Evolutionary conservation across 2,113 vertebrate genomes (phyloP), one percentile per base, ranked within the genome.

Genomic region (Mesocricetus auratus): DNA sequence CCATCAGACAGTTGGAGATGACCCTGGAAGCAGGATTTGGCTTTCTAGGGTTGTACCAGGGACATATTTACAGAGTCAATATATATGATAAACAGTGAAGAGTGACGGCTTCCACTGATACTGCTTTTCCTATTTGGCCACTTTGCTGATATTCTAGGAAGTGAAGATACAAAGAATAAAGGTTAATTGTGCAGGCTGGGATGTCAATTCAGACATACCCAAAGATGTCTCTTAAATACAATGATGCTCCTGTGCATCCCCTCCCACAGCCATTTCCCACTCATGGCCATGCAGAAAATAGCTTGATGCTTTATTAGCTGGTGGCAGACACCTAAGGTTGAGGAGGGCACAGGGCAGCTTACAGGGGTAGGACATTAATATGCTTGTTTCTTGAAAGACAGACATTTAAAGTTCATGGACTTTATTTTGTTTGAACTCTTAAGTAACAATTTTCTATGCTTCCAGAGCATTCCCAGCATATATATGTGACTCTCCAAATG

Each of bases 381-480:
- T 39, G 36, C 56, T 82, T 39, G 22, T 22, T 82, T 82, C 58
- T 64, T 64, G 15, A 42, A 85, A 36, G 39, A 12, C 9, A 47
- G 62, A 4, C 13, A 39, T 90, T 21, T 47, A 13, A 83, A 83
- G 21, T 78, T 90, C 21, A 73, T 74, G 73, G 39, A 60, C 26
- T 93, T 45, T 36, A 81, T 50, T 50, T 62, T 21, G 4, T 83
- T 45, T 77, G 47, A 74, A 16, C 42, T 69, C 9, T 62, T 68
- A 90, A 42, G 58, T 93, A 96, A 68, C 39, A 83, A 78, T 7
- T 53, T 29, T 62, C 50, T 82, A 15, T 71, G n/a, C 62, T 89
- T 75, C 86, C 93, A 97, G 22, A 94, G 73, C 17, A 71, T 26
- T 2, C 47, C n/a, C 50, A 92, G 95, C 24, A 81, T 56, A 42